Base-by-base conservation (phyloP, 2,797 vertebrate species). In the Artibeus jamaicensis region DNA sequence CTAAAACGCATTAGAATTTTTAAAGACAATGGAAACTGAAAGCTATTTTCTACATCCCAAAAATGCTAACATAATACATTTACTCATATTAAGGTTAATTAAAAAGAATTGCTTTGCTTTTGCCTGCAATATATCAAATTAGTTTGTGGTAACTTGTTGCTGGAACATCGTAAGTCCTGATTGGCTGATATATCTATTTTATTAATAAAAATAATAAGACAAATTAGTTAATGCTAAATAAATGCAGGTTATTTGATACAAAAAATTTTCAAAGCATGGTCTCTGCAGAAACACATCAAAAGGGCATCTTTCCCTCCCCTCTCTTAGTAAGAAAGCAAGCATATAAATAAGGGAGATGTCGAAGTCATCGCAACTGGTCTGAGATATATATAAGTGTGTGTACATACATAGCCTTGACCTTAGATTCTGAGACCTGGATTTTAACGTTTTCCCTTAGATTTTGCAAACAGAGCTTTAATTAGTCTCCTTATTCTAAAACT, bases 181-280 rank as follows among this genome's bases (percentile, higher is more conserved):
- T 59, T 95, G 81, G 22, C 22, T 96, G 44, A 92, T 70, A 74
- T 12, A 37, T 76, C 59, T 62, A n/a, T 91, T 83, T 48, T 76
- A 93, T 91, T 96, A 95, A 86, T 68, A 93, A 94, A 95, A 95
- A 93, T 77, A 87, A 96, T 86, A 57, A 88, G 57, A 90, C 24
- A 76, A 89, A 93, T 95, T 96, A 77, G 67, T 50, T 92, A 50
- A 3, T 88, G n/a, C 46, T 84, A 93, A 89, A 84, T 89, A 94
- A 89, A 89, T 62, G 9, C 55, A 89, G 21, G 44, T 85, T 70
- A 59, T 71, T 53, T 59, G 50, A 92, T 59, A 84, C 4, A 93
- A 65, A 65, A 32, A 16, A 2, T 4, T 32, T 65, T 65, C 14
- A 15, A 65, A 65, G 32, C 57, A 11, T 57, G 11, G 39, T 65